These are phyloP conservation scores for Garrulus glandarius DNA, from an alignment of 2,797 vertebrate species.

Conservation along the genomic window DNA sequence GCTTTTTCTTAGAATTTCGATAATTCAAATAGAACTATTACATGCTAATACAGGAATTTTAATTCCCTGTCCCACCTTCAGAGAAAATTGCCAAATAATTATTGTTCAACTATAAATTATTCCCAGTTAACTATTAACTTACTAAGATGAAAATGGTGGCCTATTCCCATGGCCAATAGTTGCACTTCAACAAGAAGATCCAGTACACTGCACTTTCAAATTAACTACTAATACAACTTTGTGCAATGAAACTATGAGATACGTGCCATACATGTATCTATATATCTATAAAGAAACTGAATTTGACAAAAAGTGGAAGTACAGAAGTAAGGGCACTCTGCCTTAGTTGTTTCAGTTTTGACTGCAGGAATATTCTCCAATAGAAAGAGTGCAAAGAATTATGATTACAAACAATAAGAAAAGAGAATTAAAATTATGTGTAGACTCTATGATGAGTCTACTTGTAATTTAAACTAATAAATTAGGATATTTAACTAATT, in stretches of 20 bases:
- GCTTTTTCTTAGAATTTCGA: slow-evolving; percentile 43
- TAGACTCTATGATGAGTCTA: neutral
- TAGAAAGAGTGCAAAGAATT: neutral
- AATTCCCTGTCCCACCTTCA: neutral
- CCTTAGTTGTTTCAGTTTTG: neutral
- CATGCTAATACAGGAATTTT: neutral
- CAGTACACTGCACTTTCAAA: neutral
- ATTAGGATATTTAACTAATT: neutral
- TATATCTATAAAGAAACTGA: neutral
- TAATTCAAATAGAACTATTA: slow-evolving; percentile 13
- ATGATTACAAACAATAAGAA: neutral
- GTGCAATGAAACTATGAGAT: neutral
- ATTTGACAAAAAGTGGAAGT: neutral
- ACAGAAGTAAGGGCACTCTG: neutral
- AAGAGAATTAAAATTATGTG: neutral
- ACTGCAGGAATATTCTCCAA: neutral
- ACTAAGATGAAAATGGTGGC: neutral
- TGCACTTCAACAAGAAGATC: neutral
- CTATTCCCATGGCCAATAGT: neutral
- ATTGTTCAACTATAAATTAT: slow-evolving; percentile 22
- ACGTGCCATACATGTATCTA: neutral
- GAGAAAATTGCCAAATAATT: slow-evolving; percentile 35
- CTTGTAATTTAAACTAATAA: neutral
- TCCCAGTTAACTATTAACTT: slow-evolving; percentile 41
- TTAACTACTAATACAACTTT: neutral